Conservation (phyloP, 2,888 invertebrate species). For the Rotaria sp. region DNA sequence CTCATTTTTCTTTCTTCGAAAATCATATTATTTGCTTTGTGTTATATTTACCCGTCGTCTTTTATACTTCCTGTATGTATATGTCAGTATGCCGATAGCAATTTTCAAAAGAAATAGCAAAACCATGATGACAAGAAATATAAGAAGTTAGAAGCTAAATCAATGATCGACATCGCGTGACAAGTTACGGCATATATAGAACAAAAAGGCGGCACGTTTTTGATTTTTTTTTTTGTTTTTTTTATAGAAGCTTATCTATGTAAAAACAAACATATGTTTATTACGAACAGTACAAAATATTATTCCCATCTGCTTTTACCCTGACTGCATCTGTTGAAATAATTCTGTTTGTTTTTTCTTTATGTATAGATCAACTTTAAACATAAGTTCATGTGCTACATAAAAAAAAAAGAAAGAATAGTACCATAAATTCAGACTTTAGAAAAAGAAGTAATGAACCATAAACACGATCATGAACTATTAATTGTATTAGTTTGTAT, state of each 20-base stretch:
- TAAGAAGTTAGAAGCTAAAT: not conserved
- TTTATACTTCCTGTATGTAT: not conserved
- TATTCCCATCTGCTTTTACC: not conserved
- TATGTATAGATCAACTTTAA: not conserved
- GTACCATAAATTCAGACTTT: too few relatives aligned
- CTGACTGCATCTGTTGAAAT: not conserved
- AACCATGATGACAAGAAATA: not conserved
- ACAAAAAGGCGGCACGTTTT: not conserved
- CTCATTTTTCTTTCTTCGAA: not conserved
- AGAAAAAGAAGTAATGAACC: too few relatives aligned
- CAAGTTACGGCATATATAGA: not conserved
- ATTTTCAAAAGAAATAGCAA: not conserved
- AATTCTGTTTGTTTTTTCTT: not conserved
- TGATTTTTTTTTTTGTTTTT: not conserved
- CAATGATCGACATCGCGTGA: not conserved
- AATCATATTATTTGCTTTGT: not conserved
- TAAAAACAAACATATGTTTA: not conserved
- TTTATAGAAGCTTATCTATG: not conserved
- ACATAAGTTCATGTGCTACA: not conserved
- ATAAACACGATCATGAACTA: too few relatives aligned
- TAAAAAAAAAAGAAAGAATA: not conserved
- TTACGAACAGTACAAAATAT: not conserved
- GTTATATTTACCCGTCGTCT: not conserved
- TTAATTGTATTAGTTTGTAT: not conserved
- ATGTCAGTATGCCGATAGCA: not conserved